These are phyloP conservation scores for Strix uralensis DNA, from an alignment of 2,113 vertebrate genomes.

Conservation along the genomic window DNA sequence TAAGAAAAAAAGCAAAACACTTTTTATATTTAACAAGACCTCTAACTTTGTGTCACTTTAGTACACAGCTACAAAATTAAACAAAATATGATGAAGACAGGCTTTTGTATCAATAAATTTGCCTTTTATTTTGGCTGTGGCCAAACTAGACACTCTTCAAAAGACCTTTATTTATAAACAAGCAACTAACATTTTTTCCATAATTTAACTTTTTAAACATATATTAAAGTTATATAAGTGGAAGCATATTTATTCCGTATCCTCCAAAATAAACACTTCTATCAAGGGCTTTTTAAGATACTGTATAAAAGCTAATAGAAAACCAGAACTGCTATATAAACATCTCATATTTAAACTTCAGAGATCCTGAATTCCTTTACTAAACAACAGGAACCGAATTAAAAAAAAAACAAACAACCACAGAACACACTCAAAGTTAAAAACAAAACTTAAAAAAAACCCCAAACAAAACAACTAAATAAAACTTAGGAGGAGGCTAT, in stretches of 20 bases:
- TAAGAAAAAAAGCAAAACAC: constrained; percentile 43
- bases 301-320: constrained; percentile 78
- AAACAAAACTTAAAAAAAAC: background rate
- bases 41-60: constrained; percentile 52
- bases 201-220: constrained; percentile 72
- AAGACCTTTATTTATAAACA: constrained; percentile 67
- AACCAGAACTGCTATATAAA: constrained; percentile 75
- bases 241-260: constrained; percentile 70
- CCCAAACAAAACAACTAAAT: background rate
- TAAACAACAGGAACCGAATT: constrained; percentile 51
- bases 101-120: constrained; percentile 52
- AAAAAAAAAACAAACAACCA: background rate
- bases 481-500: constrained; percentile 28
- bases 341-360: constrained; percentile 73
- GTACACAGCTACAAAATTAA: constrained; percentile 49
- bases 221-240: constrained; percentile 74
- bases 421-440: constrained; percentile 32
- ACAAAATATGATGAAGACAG: constrained; percentile 59
- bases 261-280: constrained; percentile 79
- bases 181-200: constrained; percentile 60
- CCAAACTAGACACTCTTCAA: constrained; percentile 68
- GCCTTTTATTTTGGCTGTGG: constrained; percentile 63
- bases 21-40: constrained; percentile 66
- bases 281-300: constrained; percentile 66
- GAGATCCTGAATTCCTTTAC: constrained; percentile 66